A percentile compares a stretch with the other conserved stretches of the same genome.
phyloP scores from a whole-genome alignment of 2,797 vertebrate species.

The Linurgus olivaceus region DNA sequence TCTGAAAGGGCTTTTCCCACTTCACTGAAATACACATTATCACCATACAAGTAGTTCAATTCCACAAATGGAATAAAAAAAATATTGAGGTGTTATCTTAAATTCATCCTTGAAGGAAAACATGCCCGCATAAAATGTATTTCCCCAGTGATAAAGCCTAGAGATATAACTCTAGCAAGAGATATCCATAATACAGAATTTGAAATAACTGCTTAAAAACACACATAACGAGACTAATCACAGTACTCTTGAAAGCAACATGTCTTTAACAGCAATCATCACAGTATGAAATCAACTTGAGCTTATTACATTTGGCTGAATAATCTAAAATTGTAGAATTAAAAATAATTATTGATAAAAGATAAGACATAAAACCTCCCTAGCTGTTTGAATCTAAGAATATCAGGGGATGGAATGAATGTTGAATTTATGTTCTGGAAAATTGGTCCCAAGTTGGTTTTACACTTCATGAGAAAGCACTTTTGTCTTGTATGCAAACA shows the following conservation, averaged over 20 bases:
- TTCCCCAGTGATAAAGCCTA: not conserved
- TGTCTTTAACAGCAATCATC: constrained; percentile 22
- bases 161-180: not conserved
- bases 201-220: constrained; percentile 9
- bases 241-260: not conserved
- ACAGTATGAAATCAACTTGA: constrained; percentile 35
- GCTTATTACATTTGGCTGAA: constrained; percentile 44
- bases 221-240: constrained; percentile 1
- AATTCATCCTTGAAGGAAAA: not conserved
- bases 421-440: constrained; percentile 84
- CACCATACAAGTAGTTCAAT: not conserved
- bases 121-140: not conserved
- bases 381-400: constrained; percentile 65
- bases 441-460: constrained; percentile 84
- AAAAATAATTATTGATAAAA: constrained; percentile 68
- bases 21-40: not conserved
- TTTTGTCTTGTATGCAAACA: constrained; percentile 82
- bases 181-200: not conserved
- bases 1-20: not conserved
- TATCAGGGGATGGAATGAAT: constrained; percentile 74
- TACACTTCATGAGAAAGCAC: constrained; percentile 81
- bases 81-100: not conserved
- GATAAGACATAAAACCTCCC: constrained; percentile 61
- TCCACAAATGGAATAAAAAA: not conserved
- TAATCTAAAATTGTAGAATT: constrained; percentile 51